Evolutionary conservation across 2,888 invertebrate genomes (phyloP).

Genomic region (Dryococelus australis): DNA sequence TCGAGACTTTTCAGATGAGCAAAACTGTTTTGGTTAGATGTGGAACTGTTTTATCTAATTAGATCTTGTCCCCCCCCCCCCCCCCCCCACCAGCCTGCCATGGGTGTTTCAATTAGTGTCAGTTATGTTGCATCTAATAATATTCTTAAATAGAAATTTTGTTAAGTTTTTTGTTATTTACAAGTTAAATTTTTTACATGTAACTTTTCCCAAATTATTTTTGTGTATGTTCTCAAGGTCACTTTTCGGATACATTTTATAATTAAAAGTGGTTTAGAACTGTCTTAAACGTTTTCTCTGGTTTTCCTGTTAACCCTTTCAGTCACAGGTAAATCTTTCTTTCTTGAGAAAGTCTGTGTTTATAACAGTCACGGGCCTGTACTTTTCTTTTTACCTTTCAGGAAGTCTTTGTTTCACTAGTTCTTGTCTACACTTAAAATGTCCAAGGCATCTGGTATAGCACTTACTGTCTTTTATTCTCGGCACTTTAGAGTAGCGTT

Average conservation of each 20-base stretch:
- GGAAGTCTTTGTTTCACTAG: too few relatives aligned
- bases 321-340: too few relatives aligned
- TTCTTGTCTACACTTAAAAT: too few relatives aligned
- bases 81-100: slow-evolving; percentile 13
- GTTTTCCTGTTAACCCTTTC: too few relatives aligned
- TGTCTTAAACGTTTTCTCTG: too few relatives aligned
- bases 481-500: too few relatives aligned
- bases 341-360: too few relatives aligned
- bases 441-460: too few relatives aligned
- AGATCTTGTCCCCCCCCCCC: slow-evolving; percentile 4
- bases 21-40: slow-evolving; percentile 77
- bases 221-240: neutral
- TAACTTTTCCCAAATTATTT: neutral
- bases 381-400: too few relatives aligned
- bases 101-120: slow-evolving; percentile 17
- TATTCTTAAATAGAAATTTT: neutral
- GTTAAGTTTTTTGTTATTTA: neutral
- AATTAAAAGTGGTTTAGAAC: neutral
- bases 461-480: too few relatives aligned
- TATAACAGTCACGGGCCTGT: too few relatives aligned
- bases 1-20: slow-evolving; percentile 89
- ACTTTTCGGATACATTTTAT: neutral
- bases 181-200: neutral
- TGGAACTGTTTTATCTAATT: slow-evolving; percentile 43
- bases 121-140: neutral